Conservation (phyloP, 2,888 invertebrate genomes). For the Ernsta delagoae region DNA sequence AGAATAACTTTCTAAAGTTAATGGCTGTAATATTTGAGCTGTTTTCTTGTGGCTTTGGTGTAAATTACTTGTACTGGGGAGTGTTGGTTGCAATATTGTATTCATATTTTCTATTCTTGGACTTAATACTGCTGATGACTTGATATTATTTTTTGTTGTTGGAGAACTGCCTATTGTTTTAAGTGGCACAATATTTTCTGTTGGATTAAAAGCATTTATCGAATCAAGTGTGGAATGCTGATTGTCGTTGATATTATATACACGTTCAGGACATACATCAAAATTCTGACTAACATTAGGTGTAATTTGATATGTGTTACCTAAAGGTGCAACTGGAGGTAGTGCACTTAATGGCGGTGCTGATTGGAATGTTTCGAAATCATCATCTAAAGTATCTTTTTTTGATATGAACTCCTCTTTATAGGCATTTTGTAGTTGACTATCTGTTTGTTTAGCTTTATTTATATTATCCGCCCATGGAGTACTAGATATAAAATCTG, state of each 20-base stretch:
- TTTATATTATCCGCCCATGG: constrained; percentile 50
- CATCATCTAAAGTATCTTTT: constrained; percentile 58
- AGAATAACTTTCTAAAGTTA: constrained; percentile 78
- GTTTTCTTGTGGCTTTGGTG: constrained; percentile 59
- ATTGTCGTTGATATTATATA: constrained; percentile 7
- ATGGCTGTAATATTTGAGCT: constrained; percentile 77
- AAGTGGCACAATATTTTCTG: constrained; percentile 47
- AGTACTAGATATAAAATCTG: constrained; percentile 68
- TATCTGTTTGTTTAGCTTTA: constrained; percentile 7
- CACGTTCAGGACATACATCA: constrained; percentile 1
- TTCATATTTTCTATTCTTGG: constrained; percentile 46
- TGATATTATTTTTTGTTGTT: constrained; percentile 45
- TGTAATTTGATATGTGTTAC: constrained; percentile 47
- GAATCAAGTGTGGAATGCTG: constrained; percentile 18
- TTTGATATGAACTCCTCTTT: constrained; percentile 30
- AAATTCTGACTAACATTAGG: constrained; percentile 18
- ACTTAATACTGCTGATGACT: constrained; percentile 41
- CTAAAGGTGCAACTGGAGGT: neutral
- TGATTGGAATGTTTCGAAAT: constrained; percentile 78
- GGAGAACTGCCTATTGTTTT: constrained; percentile 39
- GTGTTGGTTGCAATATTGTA: constrained; percentile 63
- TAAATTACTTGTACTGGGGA: constrained; percentile 46
- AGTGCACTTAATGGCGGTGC: constrained; percentile 52
- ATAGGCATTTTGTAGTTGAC: constrained; percentile 8
- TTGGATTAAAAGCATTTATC: constrained; percentile 26